A percentile compares a stretch with the other conserved stretches of the same genome.
phyloP scores from a whole-genome alignment of 2,888 invertebrate genomes.

The Diarsia mendica region DNA sequence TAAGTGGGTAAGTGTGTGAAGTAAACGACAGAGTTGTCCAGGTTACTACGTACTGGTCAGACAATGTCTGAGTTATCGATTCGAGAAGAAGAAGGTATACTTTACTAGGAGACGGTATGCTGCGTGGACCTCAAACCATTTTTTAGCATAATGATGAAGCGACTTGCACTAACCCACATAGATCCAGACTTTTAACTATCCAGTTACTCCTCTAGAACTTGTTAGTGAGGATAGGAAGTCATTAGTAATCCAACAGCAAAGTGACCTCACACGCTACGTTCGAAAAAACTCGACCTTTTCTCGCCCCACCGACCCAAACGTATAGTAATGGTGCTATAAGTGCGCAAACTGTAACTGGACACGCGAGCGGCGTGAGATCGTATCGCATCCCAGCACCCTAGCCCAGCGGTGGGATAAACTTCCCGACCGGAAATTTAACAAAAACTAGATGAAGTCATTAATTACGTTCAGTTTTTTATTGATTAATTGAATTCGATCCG shows the following conservation, averaged over 20 bases:
- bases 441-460: conserved; percentile 61
- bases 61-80: too few species aligned
- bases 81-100: too few species aligned
- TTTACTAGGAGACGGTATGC: too few species aligned
- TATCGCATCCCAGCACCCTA: conserved; percentile 68
- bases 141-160: too few species aligned
- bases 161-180: too few species aligned
- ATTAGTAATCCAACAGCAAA: neutral
- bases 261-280: neutral
- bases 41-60: too few species aligned
- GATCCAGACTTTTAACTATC: too few species aligned
- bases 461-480: conserved; percentile 10
- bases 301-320: conserved; percentile 9
- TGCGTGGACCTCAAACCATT: too few species aligned
- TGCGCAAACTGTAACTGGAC: conserved; percentile 75
- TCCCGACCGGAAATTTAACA: conserved; percentile 67
- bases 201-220: too few species aligned
- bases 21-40: too few species aligned
- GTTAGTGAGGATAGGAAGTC: too few species aligned
- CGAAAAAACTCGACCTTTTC: conserved; percentile 1
- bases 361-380: conserved; percentile 83
- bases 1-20: too few species aligned
- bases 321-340: conserved; percentile 59
- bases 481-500: neutral
- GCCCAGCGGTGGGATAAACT: conserved; percentile 75